Base-by-base conservation (phyloP, 2,888 invertebrate genomes). In the Protonemura montana region DNA sequence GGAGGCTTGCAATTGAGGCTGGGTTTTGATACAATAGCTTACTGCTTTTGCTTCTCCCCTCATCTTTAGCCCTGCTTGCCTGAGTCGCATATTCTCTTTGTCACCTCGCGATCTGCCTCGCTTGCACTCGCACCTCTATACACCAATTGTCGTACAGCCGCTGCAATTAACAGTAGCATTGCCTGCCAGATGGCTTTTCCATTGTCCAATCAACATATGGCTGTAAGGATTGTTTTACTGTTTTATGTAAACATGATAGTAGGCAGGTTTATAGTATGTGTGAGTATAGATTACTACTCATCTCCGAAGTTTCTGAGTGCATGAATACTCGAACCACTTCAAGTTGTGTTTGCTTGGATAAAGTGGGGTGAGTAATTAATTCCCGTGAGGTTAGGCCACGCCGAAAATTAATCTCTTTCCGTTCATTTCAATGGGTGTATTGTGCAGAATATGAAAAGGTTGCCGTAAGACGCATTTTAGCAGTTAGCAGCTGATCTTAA, bases 341-440 rank as follows among this genome's bases (percentile, higher is more conserved):
- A 82, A 82, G 82, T 82, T 82, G 35, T 82, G 82, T 82, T 82
- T 82, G 82, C 41, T 16, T n/a, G 30, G 42, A 59, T 16, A 27
- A 59, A 3, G 10, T 10, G 35, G 81, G 42, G 84, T 82, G 26
- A 83, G 87, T 85, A 87, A 87, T 87, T 87, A 86, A 86, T 85
- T 86, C 87, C 83, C 85, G 25, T 83, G 85, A 59, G 87, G 86
- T 85, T 87, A 87, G 85, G 85, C 85, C 85, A 42, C 85, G 81
- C 76, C 86, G 86, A 87, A 85, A 86, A 86, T 87, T 86, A 87
- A 87, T 87, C 86, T 85, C 87, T 85, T 87, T 87, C 86, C 86
- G 83, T 85, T 30, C 27, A 35, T 84, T 76, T 86, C 86, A 87
- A 87, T 86, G 76, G 86, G 10, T 85, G 78, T 30, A 86, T 87